A percentile compares a stretch with the other conserved stretches of the same genome.
These are phyloP conservation scores for Ditylenchus dipsaci DNA, from an alignment of 1,140 invertebrate species.

Conservation along the genomic window DNA sequence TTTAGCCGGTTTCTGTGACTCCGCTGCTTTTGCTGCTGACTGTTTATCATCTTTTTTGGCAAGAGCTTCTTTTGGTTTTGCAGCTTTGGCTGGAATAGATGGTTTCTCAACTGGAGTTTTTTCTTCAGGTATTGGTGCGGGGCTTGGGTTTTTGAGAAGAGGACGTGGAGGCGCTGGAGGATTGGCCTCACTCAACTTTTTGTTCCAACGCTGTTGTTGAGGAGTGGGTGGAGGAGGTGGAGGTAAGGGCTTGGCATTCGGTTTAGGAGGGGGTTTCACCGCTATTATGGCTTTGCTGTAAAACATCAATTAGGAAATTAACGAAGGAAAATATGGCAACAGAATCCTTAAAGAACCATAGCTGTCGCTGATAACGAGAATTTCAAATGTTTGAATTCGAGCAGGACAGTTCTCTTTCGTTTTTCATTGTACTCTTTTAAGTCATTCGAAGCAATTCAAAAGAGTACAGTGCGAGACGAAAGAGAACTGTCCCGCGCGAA, in stretches of 20 bases:
- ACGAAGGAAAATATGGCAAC: too few species aligned
- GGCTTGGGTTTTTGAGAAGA: neutral
- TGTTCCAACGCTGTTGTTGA: conserved; percentile 2
- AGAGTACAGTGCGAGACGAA: too few species aligned
- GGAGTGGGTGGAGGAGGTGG: conserved; percentile 5
- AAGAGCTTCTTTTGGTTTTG: neutral
- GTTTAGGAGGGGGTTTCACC: neutral
- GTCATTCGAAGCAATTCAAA: too few species aligned
- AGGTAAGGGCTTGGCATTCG: conserved; percentile 1
- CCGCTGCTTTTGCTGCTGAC: neutral
- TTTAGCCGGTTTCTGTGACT: conserved; percentile 10
- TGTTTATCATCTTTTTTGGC: neutral
- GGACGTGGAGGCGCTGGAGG: neutral
- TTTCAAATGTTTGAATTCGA: too few species aligned
- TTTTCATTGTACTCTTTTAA: too few species aligned
- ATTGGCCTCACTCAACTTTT: neutral
- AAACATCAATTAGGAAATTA: too few species aligned
- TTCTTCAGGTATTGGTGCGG: neutral
- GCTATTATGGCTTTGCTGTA: neutral
- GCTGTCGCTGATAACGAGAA: too few species aligned
- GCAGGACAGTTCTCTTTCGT: too few species aligned
- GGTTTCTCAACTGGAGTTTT: neutral
- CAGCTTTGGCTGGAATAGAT: neutral
- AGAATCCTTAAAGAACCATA: too few species aligned
- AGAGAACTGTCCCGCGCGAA: too few species aligned